These are phyloP conservation scores for Xestobium rufovillosum DNA, from an alignment of 2,888 invertebrate genomes.

Conservation along the genomic window DNA sequence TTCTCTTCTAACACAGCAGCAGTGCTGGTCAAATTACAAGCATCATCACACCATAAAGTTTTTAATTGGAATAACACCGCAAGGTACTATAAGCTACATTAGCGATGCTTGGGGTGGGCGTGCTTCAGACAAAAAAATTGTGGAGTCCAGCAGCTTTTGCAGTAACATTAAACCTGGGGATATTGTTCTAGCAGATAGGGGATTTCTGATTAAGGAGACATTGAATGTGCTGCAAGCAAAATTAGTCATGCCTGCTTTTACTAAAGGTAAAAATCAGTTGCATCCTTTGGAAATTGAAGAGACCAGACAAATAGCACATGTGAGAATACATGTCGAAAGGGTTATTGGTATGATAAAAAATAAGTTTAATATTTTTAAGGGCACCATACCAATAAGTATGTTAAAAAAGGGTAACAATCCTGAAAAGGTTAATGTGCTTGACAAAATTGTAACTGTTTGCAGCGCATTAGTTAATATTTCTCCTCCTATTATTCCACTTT, in stretches of 20 bases:
- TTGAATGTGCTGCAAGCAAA: not conserved
- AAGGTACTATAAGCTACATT: constrained; percentile 15
- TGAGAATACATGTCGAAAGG: constrained; percentile 16
- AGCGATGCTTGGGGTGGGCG: constrained; percentile 14
- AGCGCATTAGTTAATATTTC: constrained; percentile 1
- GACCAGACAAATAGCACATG: constrained; percentile 14
- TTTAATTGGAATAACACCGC: constrained; percentile 17
- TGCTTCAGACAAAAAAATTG: constrained; percentile 14
- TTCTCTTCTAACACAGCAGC: constrained; percentile 7
- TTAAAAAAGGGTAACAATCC: not conserved
- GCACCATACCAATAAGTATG: not conserved
- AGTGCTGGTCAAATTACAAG: constrained; percentile 18
- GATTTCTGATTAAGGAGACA: constrained; percentile 9
- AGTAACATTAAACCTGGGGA: constrained; percentile 10
- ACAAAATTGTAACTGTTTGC: constrained; percentile 8
- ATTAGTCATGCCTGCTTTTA: constrained; percentile 12
- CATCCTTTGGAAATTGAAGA: no score
- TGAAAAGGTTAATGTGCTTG: not conserved
- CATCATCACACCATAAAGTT: constrained; percentile 17
- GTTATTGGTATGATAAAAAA: constrained; percentile 10
- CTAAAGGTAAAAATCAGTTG: constrained; percentile 13
- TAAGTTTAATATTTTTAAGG: constrained; percentile 7
- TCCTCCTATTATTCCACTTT: constrained; percentile 3
- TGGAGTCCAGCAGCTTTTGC: constrained; percentile 5
- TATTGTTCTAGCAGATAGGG: constrained; percentile 12